These are phyloP conservation scores for Petrocephalus zakoni DNA, from an alignment of 2,113 vertebrate species.

Conservation along the genomic window DNA sequence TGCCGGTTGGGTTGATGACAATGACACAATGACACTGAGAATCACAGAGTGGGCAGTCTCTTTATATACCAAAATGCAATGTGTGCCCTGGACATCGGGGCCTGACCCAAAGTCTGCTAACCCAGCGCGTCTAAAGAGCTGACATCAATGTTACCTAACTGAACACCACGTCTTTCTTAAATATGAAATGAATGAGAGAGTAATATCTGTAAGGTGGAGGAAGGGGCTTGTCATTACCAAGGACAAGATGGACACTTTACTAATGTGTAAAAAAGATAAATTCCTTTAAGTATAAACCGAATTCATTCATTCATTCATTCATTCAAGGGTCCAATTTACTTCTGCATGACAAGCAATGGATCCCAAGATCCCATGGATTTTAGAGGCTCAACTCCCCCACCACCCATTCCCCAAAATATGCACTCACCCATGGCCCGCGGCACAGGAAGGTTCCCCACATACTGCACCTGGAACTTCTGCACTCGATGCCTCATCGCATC, in stretches of 20 bases:
- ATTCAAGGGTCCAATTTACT: background rate
- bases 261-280: background rate
- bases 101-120: background rate
- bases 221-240: background rate
- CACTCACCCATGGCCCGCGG: constrained; percentile 85
- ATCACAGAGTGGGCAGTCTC: background rate
- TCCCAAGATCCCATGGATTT: background rate
- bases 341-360: background rate
- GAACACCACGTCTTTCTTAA: background rate
- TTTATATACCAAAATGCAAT: background rate
- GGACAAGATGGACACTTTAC: background rate
- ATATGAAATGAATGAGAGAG: background rate
- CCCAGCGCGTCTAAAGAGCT: background rate
- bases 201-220: background rate
- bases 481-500: constrained; percentile 73
- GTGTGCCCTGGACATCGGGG: background rate
- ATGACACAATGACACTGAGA: constrained; percentile 11
- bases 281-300: background rate
- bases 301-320: background rate
- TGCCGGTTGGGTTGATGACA: background rate
- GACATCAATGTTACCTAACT: background rate
- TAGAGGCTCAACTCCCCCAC: background rate
- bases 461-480: constrained; percentile 82
- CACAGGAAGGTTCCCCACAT: constrained; percentile 81
- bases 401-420: background rate